Evolutionary conservation across 2,113 vertebrate species (phyloP).

Genomic region (Salvelinus namaycush): DNA sequence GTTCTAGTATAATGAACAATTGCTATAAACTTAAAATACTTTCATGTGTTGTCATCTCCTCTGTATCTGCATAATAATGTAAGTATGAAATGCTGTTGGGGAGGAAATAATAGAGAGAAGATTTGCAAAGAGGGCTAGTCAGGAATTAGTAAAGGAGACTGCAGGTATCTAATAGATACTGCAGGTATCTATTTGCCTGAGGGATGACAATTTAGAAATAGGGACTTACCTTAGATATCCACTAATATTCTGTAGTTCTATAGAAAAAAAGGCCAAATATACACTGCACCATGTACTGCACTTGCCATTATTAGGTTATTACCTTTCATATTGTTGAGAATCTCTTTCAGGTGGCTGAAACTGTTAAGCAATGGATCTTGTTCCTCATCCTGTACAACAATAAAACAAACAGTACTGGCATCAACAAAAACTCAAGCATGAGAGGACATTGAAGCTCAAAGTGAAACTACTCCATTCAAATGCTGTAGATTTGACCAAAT

Average conservation of each 20-base stretch:
- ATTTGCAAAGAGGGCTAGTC: too few species aligned
- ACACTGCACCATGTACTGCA: neutral
- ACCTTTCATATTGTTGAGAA: constrained; percentile 92
- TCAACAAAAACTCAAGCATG: neutral
- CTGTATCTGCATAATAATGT: neutral
- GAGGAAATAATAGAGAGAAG: too few species aligned
- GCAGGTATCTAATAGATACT: too few species aligned
- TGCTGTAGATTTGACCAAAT: too few species aligned
- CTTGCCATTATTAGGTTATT: constrained; percentile 4
- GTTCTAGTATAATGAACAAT: neutral
- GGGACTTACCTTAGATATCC: too few species aligned
- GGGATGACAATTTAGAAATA: too few species aligned
- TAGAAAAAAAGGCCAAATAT: neutral
- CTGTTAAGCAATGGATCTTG: constrained; percentile 95
- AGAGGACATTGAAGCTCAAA: too few species aligned
- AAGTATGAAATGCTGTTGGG: neutral
- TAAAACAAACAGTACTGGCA: neutral
- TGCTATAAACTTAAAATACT: neutral
- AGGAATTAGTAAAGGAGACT: too few species aligned
- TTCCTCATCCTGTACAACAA: constrained; percentile 87
- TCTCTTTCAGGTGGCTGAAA: constrained; percentile 90
- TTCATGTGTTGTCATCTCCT: too few species aligned
- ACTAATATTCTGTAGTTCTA: too few species aligned
- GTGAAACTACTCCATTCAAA: too few species aligned
- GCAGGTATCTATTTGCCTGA: too few species aligned